A percentile compares a stretch with the other conserved stretches of the same genome.
These are phyloP conservation scores for Isaurus tuberculatus DNA, from an alignment of 92 coral and sea anemone genomes.

Conservation along the genomic window DNA sequence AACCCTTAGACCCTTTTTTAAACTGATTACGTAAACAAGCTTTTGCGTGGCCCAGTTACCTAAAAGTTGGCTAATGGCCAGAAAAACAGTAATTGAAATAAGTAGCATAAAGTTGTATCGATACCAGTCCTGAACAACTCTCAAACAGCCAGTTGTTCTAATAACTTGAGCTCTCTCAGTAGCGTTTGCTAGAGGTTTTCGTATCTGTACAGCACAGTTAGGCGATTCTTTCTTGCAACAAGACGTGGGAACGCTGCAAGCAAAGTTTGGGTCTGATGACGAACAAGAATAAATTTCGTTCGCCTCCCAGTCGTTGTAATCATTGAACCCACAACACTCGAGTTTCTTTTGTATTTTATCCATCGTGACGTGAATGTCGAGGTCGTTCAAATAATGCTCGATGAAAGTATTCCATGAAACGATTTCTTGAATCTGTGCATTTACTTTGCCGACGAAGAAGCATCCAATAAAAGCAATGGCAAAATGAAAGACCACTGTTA, in stretches of 20 bases:
- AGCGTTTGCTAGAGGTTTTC: neutral
- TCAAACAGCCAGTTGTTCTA: slow-evolving; percentile 47
- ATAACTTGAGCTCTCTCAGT: neutral
- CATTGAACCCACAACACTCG: slow-evolving; percentile 63
- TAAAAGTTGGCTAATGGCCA: slow-evolving; percentile 16
- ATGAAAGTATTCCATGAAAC: slow-evolving; percentile 54
- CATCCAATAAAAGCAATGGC: slow-evolving; percentile 26
- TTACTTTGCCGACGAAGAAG: neutral
- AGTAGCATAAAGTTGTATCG: slow-evolving; percentile 41
- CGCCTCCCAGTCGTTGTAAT: slow-evolving; percentile 64
- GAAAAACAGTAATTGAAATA: slow-evolving; percentile 17
- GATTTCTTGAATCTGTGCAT: slow-evolving; percentile 21
- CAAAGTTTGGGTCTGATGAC: slow-evolving; percentile 46
- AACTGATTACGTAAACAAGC: slow-evolving; percentile 2
- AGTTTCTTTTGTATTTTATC: slow-evolving; percentile 61
- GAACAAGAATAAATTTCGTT: slow-evolving; percentile 59
- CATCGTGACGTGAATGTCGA: slow-evolving; percentile 11
- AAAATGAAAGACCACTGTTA: slow-evolving; percentile 13
- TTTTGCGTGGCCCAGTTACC: slow-evolving; percentile 32
- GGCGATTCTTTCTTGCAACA: slow-evolving; percentile 48
- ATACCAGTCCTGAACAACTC: slow-evolving; percentile 59
- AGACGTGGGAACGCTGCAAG: slow-evolving; percentile 67
- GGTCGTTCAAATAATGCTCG: slow-evolving; percentile 38
- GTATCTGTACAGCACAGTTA: slow-evolving; percentile 31
- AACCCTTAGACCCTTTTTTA: neutral